phyloP scores from a whole-genome alignment of 2,113 vertebrate genomes.

The Corythornis vintsioides region DNA sequence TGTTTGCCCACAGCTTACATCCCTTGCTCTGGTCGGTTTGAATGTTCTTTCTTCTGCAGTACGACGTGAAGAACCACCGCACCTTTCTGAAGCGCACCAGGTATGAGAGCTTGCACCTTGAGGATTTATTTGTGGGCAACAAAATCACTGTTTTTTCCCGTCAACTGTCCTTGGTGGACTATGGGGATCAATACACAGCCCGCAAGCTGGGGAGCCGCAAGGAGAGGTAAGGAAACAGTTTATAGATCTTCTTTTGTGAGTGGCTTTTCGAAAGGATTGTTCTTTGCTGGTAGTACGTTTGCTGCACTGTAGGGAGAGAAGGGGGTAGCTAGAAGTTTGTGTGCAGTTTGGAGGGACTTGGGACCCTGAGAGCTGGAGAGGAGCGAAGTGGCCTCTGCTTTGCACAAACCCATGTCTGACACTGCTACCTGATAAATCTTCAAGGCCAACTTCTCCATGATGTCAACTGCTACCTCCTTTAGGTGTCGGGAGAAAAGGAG shows the following conservation, averaged over 20 bases:
- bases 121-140: slow-evolving; percentile 92
- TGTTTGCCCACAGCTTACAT: background rate
- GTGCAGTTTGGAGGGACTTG: background rate
- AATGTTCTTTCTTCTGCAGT: slow-evolving; percentile 72
- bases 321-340: background rate
- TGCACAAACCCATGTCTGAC: background rate
- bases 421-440: background rate
- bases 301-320: background rate
- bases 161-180: slow-evolving; percentile 87
- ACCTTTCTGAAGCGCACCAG: slow-evolving; percentile 87
- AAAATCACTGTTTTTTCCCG: slow-evolving; percentile 90
- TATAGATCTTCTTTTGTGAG: background rate
- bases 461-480: background rate
- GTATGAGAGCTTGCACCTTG: slow-evolving; percentile 82
- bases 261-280: background rate
- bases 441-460: background rate
- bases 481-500: background rate
- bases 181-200: slow-evolving; percentile 91
- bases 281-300: background rate
- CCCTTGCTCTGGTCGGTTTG: background rate
- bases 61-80: slow-evolving; percentile 91
- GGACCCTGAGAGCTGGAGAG: background rate
- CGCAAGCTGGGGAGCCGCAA: slow-evolving; percentile 90
- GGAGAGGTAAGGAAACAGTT: slow-evolving; percentile 82
- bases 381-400: background rate